A percentile compares a stretch with the other conserved stretches of the same genome.
These are phyloP conservation scores for Neodiprion lecontei DNA, from an alignment of 1,140 invertebrate genomes.

Conservation along the genomic window DNA sequence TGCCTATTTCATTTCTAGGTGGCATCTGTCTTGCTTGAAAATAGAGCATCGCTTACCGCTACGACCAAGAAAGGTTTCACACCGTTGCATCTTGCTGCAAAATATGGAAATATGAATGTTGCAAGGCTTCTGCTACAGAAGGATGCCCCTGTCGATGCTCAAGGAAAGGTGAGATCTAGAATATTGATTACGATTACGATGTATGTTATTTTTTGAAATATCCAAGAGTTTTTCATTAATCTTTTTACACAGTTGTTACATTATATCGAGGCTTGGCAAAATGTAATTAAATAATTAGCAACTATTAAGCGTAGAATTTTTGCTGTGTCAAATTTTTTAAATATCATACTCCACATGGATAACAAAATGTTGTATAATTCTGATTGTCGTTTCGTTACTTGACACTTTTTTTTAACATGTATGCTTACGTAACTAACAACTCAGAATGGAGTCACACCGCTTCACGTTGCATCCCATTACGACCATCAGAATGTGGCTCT, in stretches of 20 bases:
- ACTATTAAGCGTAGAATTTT: background rate
- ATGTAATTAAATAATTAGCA: background rate
- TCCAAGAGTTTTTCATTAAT: background rate
- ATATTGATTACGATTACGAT: background rate
- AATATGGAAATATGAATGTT: conserved; percentile 95
- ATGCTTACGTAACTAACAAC: conserved; percentile 29
- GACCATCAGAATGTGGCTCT: conserved; percentile 93
- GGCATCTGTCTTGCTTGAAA: conserved; percentile 88
- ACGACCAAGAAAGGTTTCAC: conserved; percentile 98
- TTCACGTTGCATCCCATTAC: conserved; percentile 98
- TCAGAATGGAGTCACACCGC: conserved; percentile 93
- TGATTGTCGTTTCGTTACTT: background rate
- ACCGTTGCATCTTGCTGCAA: conserved; percentile 95
- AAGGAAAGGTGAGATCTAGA: conserved; percentile 76
- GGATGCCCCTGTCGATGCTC: conserved; percentile 91
- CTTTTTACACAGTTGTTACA: background rate
- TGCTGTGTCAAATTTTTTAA: background rate
- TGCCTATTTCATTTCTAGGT: conserved; percentile 73
- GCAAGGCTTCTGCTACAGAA: conserved; percentile 86
- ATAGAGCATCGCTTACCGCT: conserved; percentile 89
- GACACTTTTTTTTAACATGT: background rate
- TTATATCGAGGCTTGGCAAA: background rate
- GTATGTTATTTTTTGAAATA: background rate
- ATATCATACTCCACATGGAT: background rate
- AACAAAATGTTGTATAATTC: conserved; percentile 13